Conservation (phyloP, 2,888 invertebrate genomes). For the Colletes collaris region DNA sequence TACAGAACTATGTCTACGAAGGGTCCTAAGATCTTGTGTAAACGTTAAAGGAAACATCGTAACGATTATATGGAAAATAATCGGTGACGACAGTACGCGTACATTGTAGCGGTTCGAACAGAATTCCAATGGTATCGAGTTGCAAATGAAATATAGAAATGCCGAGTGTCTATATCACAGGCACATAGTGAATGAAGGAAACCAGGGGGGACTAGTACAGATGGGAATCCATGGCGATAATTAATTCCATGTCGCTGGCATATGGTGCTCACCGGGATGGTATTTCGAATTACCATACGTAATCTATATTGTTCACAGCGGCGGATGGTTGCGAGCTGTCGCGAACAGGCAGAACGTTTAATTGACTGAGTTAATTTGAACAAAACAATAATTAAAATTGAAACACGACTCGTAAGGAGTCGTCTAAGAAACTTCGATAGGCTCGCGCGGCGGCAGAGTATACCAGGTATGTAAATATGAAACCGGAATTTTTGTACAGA, state of each 20-base stretch:
- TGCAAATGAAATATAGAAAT: slow-evolving; percentile 42
- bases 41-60: no score
- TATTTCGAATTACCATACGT: slow-evolving; percentile 69
- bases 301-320: slow-evolving; percentile 62
- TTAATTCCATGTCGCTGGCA: slow-evolving; percentile 70
- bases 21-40: no score
- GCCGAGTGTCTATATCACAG: not conserved
- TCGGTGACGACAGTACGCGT: not conserved
- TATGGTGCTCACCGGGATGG: slow-evolving; percentile 66
- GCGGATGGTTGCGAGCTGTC: slow-evolving; percentile 63
- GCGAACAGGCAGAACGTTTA: slow-evolving; percentile 63
- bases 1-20: no score
- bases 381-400: slow-evolving; percentile 67
- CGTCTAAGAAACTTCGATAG: slow-evolving; percentile 23
- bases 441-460: not conserved
- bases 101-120: not conserved
- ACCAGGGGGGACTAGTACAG: slow-evolving; percentile 36
- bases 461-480: no score
- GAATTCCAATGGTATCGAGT: not conserved
- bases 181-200: slow-evolving; percentile 20
- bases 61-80: not conserved
- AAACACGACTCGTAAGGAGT: not conserved
- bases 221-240: slow-evolving; percentile 60
- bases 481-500: no score
- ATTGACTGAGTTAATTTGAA: slow-evolving; percentile 66